A percentile compares a stretch with the other conserved stretches of the same genome.
phyloP scores from a whole-genome alignment of 2,797 vertebrate species.

The Enteromius mattozi region DNA sequence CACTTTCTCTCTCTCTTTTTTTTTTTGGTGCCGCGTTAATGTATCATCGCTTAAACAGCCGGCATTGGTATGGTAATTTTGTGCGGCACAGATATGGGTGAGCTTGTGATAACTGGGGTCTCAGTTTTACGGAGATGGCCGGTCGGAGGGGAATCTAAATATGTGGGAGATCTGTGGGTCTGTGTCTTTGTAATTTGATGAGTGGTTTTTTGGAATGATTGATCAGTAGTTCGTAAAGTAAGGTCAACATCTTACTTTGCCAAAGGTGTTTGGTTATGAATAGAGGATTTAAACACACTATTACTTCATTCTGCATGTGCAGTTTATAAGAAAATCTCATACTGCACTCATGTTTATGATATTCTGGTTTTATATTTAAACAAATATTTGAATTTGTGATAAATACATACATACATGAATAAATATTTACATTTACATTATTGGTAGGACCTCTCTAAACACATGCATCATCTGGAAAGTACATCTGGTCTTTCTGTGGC shows the following conservation, averaged over 20 bases:
- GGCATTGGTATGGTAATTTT: conserved; percentile 72
- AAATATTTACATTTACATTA: neutral
- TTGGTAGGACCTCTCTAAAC: neutral
- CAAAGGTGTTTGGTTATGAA: neutral
- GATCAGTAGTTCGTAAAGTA: neutral
- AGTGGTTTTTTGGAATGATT: neutral
- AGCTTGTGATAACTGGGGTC: conserved; percentile 35
- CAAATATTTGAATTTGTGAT: neutral
- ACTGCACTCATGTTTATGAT: neutral
- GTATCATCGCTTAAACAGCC: conserved; percentile 50
- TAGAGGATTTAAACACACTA: conserved; percentile 19
- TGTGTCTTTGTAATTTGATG: conserved; percentile 19
- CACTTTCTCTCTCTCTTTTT: conserved; percentile 59
- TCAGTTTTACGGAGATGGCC: conserved; percentile 32
- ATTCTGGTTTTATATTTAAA: conserved; percentile 10
- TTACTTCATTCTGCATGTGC: neutral
- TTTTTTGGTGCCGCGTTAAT: conserved; percentile 66
- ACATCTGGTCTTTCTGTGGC: neutral
- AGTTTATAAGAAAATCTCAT: conserved; percentile 6
- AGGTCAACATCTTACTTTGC: conserved; percentile 12
- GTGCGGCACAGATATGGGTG: conserved; percentile 80
- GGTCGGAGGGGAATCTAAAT: conserved; percentile 10
- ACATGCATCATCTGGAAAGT: neutral
- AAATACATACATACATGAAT: neutral
- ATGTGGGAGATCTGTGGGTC: neutral